Evolutionary conservation across 2,113 vertebrate species (phyloP).

Genomic region (Neotragus pygmaeus): DNA sequence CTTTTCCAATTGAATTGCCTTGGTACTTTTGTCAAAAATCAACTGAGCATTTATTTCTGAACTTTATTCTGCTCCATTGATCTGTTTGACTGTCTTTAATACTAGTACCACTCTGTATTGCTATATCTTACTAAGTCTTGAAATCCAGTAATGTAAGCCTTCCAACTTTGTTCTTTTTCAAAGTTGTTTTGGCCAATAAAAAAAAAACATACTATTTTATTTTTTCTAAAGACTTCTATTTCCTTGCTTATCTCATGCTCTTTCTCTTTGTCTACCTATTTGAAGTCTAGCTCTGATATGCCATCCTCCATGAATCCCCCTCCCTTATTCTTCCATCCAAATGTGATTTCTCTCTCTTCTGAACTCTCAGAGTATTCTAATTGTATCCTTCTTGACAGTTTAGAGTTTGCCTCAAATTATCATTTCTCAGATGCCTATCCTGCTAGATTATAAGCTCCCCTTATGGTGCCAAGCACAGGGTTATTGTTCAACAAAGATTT

Average conservation of each 20-base stretch:
- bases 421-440: neutral
- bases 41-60: neutral
- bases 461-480: neutral
- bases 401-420: neutral
- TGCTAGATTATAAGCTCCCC: neutral
- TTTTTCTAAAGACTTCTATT: neutral
- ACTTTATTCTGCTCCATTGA: neutral
- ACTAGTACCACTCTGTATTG: neutral
- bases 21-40: slow-evolving; percentile 25
- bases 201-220: neutral
- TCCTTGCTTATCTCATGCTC: neutral
- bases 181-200: neutral
- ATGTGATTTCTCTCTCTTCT: neutral
- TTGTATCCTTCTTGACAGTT: neutral
- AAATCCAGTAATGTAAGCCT: neutral
- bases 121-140: neutral
- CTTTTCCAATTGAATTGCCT: neutral
- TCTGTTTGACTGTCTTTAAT: neutral
- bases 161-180: slow-evolving; percentile 8
- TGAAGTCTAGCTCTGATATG: neutral
- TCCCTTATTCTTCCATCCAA: neutral
- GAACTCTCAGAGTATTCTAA: neutral
- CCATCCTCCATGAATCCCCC: neutral
- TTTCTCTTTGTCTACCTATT: neutral
- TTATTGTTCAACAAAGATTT: neutral